phyloP scores from a whole-genome alignment of 92 coral and sea anemone species.

The Actinostola sp. region DNA sequence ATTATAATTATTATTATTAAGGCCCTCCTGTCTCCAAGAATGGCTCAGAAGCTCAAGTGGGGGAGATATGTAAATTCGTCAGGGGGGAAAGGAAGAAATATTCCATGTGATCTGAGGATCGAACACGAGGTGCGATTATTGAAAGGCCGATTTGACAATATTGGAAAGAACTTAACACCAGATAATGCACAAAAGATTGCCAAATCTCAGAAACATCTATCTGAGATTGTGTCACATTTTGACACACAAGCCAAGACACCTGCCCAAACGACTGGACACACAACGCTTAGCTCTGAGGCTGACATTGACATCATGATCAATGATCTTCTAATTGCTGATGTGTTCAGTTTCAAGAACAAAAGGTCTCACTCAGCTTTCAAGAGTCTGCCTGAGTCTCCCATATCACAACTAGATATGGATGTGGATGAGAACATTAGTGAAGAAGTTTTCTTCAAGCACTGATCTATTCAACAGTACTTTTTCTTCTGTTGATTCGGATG shows the following conservation, averaged over 20 bases:
- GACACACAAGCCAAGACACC: neutral
- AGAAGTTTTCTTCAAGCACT: slow-evolving; percentile 3
- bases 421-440: slow-evolving; percentile 15
- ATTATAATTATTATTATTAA: too few relatives aligned
- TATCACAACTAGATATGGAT: slow-evolving; percentile 5
- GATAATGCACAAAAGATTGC: slow-evolving; percentile 38
- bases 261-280: slow-evolving; percentile 3
- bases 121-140: slow-evolving; percentile 24
- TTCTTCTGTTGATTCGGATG: slow-evolving; percentile 18
- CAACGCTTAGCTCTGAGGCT: slow-evolving; percentile 7
- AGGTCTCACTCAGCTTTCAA: slow-evolving; percentile 9
- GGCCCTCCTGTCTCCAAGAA: slow-evolving; percentile 20
- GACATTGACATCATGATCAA: slow-evolving; percentile 11
- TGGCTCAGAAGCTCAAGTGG: slow-evolving; percentile 42
- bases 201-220: slow-evolving; percentile 5
- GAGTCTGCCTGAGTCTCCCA: neutral
- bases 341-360: neutral
- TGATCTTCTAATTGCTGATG: slow-evolving; percentile 15
- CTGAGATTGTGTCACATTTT: neutral
- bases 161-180: slow-evolving; percentile 37
- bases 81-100: slow-evolving; percentile 8
- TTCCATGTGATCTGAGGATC: neutral
- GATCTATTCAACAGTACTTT: too few relatives aligned
- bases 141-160: slow-evolving; percentile 25
- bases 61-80: slow-evolving; percentile 29